These are phyloP conservation scores for Drosophila kokeensis DNA, from an alignment of 2,888 invertebrate species.

Conservation along the genomic window DNA sequence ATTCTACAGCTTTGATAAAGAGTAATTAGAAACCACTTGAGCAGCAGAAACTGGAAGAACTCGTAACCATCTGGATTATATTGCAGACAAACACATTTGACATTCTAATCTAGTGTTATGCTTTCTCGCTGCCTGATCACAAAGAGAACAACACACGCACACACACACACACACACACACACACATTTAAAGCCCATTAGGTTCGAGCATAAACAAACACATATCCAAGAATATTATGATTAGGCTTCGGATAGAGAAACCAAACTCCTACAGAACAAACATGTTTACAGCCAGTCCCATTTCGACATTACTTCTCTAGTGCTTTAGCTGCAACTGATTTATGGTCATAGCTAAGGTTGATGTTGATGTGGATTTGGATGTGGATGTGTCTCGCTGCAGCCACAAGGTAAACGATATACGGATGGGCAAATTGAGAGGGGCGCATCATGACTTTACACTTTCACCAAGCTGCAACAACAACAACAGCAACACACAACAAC, in stretches of 20 bases:
- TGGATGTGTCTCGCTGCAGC: constrained; percentile 32
- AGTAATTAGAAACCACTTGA: constrained; percentile 9
- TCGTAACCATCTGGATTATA: constrained; percentile 2
- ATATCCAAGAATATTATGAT: constrained; percentile 30
- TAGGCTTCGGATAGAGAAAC: constrained; percentile 47
- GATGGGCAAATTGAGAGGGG: constrained; percentile 66
- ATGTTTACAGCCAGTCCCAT: constrained; percentile 60
- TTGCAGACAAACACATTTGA: constrained; percentile 10
- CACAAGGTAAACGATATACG: constrained; percentile 69
- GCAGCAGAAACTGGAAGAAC: background rate
- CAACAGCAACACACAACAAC: constrained; percentile 27
- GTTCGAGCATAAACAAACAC: constrained; percentile 16
- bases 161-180: background rate
- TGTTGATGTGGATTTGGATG: constrained; percentile 15
- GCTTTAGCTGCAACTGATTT: constrained; percentile 50
- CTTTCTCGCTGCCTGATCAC: constrained; percentile 1
- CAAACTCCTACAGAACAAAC: constrained; percentile 42
- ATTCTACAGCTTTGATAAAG: background rate
- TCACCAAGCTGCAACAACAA: constrained; percentile 50
- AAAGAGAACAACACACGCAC: background rate
- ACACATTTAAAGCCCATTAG: constrained; percentile 16
- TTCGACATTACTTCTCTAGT: constrained; percentile 41
- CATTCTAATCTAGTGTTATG: constrained; percentile 29
- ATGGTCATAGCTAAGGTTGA: constrained; percentile 27
- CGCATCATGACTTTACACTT: constrained; percentile 76